A percentile compares a stretch with the other conserved stretches of the same genome.
Conservation (phyloP, 1,140 invertebrate species). For the Atta colombica region DNA sequence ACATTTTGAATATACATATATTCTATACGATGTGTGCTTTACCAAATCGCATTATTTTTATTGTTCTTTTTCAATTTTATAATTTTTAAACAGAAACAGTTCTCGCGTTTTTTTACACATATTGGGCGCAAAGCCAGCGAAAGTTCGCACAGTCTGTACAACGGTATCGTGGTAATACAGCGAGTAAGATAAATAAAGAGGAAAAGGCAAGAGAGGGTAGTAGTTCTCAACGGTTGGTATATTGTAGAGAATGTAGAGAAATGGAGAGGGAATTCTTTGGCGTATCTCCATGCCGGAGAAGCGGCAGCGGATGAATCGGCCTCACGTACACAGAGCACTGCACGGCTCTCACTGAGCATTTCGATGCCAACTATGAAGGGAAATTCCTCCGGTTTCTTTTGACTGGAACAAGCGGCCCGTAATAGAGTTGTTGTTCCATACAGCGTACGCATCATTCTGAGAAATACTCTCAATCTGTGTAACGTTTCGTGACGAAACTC, state of each 20-base stretch:
- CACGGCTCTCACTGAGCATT: slow-evolving; percentile 50
- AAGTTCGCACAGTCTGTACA: slow-evolving; percentile 34
- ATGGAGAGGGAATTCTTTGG: slow-evolving; percentile 65
- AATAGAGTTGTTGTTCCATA: slow-evolving; percentile 66
- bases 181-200: slow-evolving; percentile 63
- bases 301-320: slow-evolving; percentile 54
- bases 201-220: not conserved
- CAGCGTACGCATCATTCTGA: slow-evolving; percentile 32
- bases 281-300: slow-evolving; percentile 38
- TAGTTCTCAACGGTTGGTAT: slow-evolving; percentile 48
- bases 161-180: slow-evolving; percentile 24
- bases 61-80: slow-evolving; percentile 7
- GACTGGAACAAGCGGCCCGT: slow-evolving; percentile 59
- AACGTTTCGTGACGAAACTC: slow-evolving; percentile 9
- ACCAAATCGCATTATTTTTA: not conserved
- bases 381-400: slow-evolving; percentile 57
- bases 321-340: slow-evolving; percentile 30
- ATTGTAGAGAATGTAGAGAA: slow-evolving; percentile 43
- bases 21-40: not conserved
- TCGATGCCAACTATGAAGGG: slow-evolving; percentile 52
- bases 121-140: slow-evolving; percentile 1
- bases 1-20: not conserved
- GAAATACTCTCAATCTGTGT: slow-evolving; percentile 19
- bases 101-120: not conserved
- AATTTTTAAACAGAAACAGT: not conserved